phyloP scores from a whole-genome alignment of 2,797 vertebrate genomes.

The Sylvilagus floridanus region DNA sequence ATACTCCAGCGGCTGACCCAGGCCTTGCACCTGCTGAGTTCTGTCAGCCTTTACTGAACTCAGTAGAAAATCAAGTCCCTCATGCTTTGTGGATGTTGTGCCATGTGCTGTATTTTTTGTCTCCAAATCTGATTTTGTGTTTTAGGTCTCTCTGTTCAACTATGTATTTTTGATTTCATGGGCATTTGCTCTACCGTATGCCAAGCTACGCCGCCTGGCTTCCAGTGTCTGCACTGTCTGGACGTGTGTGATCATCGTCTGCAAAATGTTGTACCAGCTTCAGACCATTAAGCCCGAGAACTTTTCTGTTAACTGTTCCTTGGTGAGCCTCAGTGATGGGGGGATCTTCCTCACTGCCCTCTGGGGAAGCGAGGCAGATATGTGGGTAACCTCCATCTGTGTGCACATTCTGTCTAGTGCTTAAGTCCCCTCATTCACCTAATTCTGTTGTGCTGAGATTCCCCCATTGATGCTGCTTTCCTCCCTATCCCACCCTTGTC shows the following conservation, averaged over 20 bases:
- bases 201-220: slow-evolving; percentile 94
- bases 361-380: not conserved
- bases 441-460: not conserved
- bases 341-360: not conserved
- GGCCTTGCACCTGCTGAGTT: fast-evolving
- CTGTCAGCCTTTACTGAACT: not conserved
- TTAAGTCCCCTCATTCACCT: not conserved
- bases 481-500: not conserved
- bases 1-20: no score
- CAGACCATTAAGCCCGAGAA: slow-evolving; percentile 90
- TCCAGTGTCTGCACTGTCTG: slow-evolving; percentile 97
- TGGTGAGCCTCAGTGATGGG: slow-evolving; percentile 88
- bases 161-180: slow-evolving; percentile 97
- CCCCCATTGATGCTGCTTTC: not conserved
- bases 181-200: slow-evolving; percentile 97
- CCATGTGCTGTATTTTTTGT: slow-evolving; percentile 18
- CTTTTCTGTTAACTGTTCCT: slow-evolving; percentile 91
- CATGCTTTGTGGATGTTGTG: not conserved
- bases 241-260: slow-evolving; percentile 98
- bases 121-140: slow-evolving; percentile 80
- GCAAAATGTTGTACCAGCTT: slow-evolving; percentile 99
- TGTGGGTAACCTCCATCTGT: not conserved
- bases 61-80: not conserved
- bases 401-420: not conserved
- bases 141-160: slow-evolving; percentile 97